A percentile compares a stretch with the other conserved stretches of the same genome.
Evolutionary conservation across 2,113 vertebrate species (phyloP).

Genomic region (Arothron firmamentum): DNA sequence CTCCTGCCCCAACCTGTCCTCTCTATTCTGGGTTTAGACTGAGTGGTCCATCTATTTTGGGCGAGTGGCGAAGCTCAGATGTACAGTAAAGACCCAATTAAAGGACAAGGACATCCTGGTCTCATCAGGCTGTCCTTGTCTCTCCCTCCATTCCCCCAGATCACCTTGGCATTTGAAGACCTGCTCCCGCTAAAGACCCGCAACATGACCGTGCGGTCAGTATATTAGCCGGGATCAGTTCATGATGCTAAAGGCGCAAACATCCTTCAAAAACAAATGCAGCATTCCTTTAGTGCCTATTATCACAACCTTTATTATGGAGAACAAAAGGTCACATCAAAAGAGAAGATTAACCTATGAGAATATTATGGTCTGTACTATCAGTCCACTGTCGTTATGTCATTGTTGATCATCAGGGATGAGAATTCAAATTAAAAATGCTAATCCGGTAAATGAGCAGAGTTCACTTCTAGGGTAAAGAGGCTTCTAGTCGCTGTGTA

Average conservation of each 20-base stretch:
- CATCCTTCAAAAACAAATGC: background rate
- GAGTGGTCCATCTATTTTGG: conserved; percentile 41
- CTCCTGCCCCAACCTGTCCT: conserved; percentile 4
- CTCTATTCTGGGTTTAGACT: conserved; percentile 18
- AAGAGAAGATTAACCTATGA: conserved; percentile 14
- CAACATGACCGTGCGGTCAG: too few relatives aligned
- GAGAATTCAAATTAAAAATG: conserved; percentile 7
- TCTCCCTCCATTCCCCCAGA: conserved; percentile 7
- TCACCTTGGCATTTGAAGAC: conserved; percentile 30
- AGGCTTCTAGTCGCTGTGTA: conserved; percentile 7
- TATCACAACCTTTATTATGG: conserved; percentile 19
- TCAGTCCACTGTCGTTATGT: background rate
- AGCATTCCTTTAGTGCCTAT: conserved; percentile 12
- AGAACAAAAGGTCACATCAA: conserved; percentile 32
- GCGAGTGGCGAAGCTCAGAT: conserved; percentile 40
- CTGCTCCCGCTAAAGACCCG: background rate
- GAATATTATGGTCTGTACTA: conserved; percentile 3
- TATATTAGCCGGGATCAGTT: too few relatives aligned
- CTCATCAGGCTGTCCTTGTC: conserved; percentile 30
- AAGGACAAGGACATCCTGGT: conserved; percentile 60
- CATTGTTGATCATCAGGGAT: conserved; percentile 32
- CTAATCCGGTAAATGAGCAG: conserved; percentile 1
- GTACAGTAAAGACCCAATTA: conserved; percentile 53
- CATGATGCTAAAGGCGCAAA: too few relatives aligned
- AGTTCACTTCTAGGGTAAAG: conserved; percentile 33